Base-by-base conservation (phyloP, 2,797 vertebrate species). In the Poeciliopsis presidionis region DNA sequence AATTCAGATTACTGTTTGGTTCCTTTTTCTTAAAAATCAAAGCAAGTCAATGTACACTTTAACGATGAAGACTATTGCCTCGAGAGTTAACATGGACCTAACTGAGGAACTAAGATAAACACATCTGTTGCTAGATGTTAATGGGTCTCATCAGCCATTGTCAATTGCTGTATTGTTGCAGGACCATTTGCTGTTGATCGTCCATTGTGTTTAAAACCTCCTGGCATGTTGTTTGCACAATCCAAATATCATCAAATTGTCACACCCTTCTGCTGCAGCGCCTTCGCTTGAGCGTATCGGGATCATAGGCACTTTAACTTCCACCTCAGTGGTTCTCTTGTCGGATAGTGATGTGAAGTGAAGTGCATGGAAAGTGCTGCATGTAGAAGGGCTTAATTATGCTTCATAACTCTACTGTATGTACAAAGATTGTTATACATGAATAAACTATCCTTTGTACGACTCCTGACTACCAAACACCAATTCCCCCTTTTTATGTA, bases 351-450 rank as follows among this genome's bases (percentile, higher is more conserved):
- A 53, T 73, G 47, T 45, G 41, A 70, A n/a, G 39, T 45, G 33
- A 53, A 25, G 49, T 39, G 72, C 6, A 33, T 55, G 22, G 20
- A 39, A 55, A 18, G 7, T 41, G 33, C 33, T 41, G 22, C 36
- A 41, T 53, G 39, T 43, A 41, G 6, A 73, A 51, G 33, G 22
- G 49, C 39, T 73, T 73, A 73, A 73, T 73, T 73, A 73, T 39
- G 22, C 49, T 73, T 36, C 20, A 39, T 36, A 55, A 36, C 41
- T n/a, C 36, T 43, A 18, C 36, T 41, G 51, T 57, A 74, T 28
- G 14, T 41, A 74, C 25, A 41, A 22, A 41, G 25, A 53, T 3
- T 30, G 12, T 13, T 33, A 25, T 33, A 22, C 7, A 55, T 25
- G 53, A 28, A 55, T 39, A 55, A 55, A 55, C 14, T 16, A 39